Conservation (phyloP, 2,113 vertebrate genomes). For the Tachysurus vachellii region DNA sequence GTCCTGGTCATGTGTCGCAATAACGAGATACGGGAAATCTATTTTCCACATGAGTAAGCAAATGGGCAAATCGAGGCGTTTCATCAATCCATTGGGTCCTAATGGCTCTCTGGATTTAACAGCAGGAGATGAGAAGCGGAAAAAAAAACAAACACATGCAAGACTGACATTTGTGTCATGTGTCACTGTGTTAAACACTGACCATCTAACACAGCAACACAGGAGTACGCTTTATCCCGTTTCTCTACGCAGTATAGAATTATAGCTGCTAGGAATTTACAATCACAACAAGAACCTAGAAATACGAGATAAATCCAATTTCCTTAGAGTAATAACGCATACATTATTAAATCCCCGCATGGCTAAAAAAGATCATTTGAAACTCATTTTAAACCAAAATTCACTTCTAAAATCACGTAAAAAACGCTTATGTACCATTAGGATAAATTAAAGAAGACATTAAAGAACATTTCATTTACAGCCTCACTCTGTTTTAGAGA, state of each 20-base stretch:
- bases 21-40: slow-evolving; percentile 44
- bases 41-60: slow-evolving; percentile 44
- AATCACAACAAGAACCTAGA: slow-evolving; percentile 17
- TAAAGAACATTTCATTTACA: neutral
- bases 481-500: neutral
- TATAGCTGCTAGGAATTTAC: neutral
- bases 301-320: slow-evolving; percentile 6
- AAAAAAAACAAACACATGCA: neutral
- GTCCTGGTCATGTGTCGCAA: neutral
- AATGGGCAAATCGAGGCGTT: slow-evolving; percentile 29
- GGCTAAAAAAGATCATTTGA: slow-evolving; percentile 18
- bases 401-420: neutral
- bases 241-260: neutral
- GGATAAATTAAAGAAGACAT: neutral
- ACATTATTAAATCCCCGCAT: slow-evolving; percentile 10
- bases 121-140: slow-evolving; percentile 25
- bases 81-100: slow-evolving; percentile 35
- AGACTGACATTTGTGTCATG: neutral
- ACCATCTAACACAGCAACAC: neutral
- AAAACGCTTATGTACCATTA: neutral
- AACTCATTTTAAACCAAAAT: slow-evolving; percentile 7
- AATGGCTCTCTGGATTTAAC: slow-evolving; percentile 25
- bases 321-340: neutral
- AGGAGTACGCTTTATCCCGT: neutral
- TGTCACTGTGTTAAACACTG: slow-evolving; percentile 8